phyloP scores from a whole-genome alignment of 2,797 vertebrate species.

The Platyrinchus mystaceus region DNA sequence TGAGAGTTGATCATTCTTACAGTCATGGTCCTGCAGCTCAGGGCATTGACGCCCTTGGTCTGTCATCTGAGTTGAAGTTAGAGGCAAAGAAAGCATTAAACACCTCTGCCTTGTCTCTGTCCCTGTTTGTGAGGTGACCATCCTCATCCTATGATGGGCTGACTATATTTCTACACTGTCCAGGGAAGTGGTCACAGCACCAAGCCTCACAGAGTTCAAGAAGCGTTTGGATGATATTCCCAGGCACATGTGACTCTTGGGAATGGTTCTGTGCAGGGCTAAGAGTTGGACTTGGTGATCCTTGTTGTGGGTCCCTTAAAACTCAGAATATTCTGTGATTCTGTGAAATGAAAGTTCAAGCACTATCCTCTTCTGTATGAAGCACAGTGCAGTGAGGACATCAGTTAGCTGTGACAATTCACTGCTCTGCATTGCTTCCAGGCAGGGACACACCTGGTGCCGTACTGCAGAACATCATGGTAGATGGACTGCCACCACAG shows the following conservation, averaged over 20 bases:
- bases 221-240: too few species aligned
- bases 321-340: neutral
- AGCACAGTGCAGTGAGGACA: accelerated
- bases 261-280: too few species aligned
- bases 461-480: neutral
- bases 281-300: neutral
- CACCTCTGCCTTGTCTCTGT: neutral
- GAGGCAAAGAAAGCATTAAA: neutral
- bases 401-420: neutral
- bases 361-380: neutral
- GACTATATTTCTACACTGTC: neutral
- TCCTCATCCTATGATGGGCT: neutral
- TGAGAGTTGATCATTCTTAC: neutral
- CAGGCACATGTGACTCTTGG: too few species aligned
- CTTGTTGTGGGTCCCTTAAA: neutral
- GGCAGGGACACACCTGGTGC: accelerated
- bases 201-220: too few species aligned
- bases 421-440: neutral
- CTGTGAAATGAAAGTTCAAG: neutral
- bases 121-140: neutral
- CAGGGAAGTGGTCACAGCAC: too few species aligned
- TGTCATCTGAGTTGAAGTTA: neutral
- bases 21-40: neutral
- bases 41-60: neutral
- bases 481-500: neutral